These are phyloP conservation scores for Dendrocincla fuliginosa DNA, from an alignment of 2,797 vertebrate species.

Conservation along the genomic window DNA sequence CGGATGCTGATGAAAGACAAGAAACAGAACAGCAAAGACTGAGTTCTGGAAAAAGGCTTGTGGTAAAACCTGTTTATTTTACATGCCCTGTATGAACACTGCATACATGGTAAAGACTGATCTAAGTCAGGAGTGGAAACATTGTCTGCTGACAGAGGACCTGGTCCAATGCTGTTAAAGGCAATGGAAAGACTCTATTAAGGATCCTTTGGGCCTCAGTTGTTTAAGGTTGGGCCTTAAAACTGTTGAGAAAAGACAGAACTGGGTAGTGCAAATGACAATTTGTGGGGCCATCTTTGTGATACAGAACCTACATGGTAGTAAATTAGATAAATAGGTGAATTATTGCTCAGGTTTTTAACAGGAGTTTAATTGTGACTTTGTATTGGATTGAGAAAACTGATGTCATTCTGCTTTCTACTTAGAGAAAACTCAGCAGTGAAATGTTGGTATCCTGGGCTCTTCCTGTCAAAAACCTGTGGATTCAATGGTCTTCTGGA, in stretches of 20 bases:
- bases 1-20: slow-evolving; percentile 90
- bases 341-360: background rate
- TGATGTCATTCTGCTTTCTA: background rate
- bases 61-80: slow-evolving; percentile 75
- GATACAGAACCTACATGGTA: background rate
- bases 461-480: background rate
- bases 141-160: background rate
- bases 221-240: background rate
- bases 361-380: background rate
- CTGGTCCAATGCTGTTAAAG: background rate
- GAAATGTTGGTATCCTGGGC: background rate
- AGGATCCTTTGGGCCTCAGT: background rate
- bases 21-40: slow-evolving; percentile 85
- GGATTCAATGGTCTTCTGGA: background rate
- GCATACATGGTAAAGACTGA: background rate
- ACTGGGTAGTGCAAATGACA: background rate
- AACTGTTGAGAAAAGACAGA: background rate
- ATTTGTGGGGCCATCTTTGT: background rate
- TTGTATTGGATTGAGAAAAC: background rate
- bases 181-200: background rate
- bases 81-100: background rate
- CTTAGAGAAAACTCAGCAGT: background rate
- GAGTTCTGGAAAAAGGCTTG: slow-evolving; percentile 87
- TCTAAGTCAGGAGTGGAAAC: background rate
- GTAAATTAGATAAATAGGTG: background rate